Conservation (phyloP, 2,888 invertebrate genomes). For the Polydesmus complanatus region DNA sequence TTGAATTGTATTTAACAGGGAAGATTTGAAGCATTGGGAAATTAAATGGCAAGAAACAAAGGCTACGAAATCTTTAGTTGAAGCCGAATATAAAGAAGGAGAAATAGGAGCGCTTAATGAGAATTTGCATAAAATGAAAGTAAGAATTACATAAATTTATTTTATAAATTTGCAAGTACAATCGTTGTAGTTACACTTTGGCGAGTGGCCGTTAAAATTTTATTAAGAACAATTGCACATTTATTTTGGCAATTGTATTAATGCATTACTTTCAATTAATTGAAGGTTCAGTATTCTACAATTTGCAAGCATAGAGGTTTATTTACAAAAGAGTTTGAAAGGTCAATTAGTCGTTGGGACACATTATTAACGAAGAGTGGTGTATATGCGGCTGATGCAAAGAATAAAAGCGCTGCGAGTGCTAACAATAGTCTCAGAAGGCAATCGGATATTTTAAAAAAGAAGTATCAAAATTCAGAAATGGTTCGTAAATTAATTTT, state of each 20-base stretch:
- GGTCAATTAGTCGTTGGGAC: conserved; percentile 8
- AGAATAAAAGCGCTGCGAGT: background rate
- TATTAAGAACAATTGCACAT: too few relatives aligned
- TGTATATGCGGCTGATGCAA: background rate
- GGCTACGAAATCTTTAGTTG: conserved; percentile 1
- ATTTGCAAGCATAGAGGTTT: conserved; percentile 2
- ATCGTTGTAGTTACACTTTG: too few relatives aligned
- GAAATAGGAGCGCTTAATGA: background rate
- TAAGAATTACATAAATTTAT: background rate
- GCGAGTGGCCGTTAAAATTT: too few relatives aligned
- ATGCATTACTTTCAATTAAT: too few relatives aligned
- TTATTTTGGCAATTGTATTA: background rate
- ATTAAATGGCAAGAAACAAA: conserved; percentile 1
- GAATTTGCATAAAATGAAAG: conserved; percentile 9
- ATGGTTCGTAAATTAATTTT: background rate
- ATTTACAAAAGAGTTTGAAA: conserved; percentile 5
- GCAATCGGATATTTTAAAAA: background rate
- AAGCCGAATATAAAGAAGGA: conserved; percentile 7
- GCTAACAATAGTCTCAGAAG: background rate
- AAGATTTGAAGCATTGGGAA: conserved; percentile 6
- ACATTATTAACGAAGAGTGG: conserved; percentile 4
- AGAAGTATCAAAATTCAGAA: background rate
- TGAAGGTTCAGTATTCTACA: conserved; percentile 7
- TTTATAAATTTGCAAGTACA: too few relatives aligned
- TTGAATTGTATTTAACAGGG: too few relatives aligned